Base-by-base conservation (phyloP, 2,888 invertebrate species). In the Macrophya alboannulata region DNA sequence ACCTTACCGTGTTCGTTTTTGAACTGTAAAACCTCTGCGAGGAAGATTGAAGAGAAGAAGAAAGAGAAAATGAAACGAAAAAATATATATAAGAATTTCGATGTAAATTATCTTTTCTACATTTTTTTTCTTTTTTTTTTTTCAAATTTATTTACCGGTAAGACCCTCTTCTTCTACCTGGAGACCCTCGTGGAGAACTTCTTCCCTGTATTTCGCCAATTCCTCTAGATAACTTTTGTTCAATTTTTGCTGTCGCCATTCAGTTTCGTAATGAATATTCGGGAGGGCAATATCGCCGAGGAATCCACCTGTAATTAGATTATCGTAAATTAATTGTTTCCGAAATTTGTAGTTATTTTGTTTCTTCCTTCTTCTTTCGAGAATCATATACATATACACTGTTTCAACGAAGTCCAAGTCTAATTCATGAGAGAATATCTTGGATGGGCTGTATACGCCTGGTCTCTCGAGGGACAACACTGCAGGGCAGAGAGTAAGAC, bases 101-200 rank as follows among this genome's bases (percentile, higher is more conserved):
- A 40, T 62, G n/a, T 25, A 40, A n/a, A n/a, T 21, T n/a, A n/a
- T 10, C 12, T 17, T 25, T 12, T 21, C 9, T 59, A 9, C 12
- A 10, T 62, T 62, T 8, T 62, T 62, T 37, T 2, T 68, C 37
- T 37, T 0, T 37, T 25, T 17, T 25, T 68, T 37, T 43, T 43
- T 72, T 9, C 43, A 15, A 45, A 45, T 45, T n/a, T n/a, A 87
- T 86, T 76, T 95, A 94, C 97, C 97, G 21, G 97, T 96, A 8
- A 97, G 94, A 4, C 97, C 97, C 92, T 97, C 97, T 91, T 97
- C 97, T 94, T 97, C 97, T 6, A 97, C 97, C 93, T 97, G 97
- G 21, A 97, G 94, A 0, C 97, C 97, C 93, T 97, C 97, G 85
- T 96, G 94, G 84, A 97, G 95, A 9, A 97, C 97, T 93, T 97